Evolutionary conservation across 2,888 invertebrate species (phyloP).

Genomic region (Gisinianus flammeolus): DNA sequence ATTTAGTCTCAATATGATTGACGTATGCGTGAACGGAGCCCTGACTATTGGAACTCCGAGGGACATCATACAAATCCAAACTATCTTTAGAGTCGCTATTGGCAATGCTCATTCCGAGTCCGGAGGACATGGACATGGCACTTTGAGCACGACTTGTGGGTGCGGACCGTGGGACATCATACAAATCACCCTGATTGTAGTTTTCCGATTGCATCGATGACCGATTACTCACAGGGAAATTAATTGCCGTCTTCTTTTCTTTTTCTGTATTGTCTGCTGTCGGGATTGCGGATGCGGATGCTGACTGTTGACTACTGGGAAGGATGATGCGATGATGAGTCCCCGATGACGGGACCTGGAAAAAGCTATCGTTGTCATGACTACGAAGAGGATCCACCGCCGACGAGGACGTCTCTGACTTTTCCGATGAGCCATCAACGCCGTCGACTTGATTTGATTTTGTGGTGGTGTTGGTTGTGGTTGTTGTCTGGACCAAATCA

Average conservation of each 20-base stretch:
- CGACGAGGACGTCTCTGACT: neutral
- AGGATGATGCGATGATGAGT: neutral
- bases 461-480: neutral
- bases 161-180: constrained; percentile 52
- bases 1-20: constrained; percentile 52
- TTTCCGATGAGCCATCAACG: neutral
- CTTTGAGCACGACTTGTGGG: constrained; percentile 49
- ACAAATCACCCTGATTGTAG: constrained; percentile 45
- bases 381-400: neutral
- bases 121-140: constrained; percentile 52
- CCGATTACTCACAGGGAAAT: neutral
- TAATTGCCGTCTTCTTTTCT: too few relatives aligned
- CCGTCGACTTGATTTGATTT: neutral
- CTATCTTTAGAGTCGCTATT: constrained; percentile 54
- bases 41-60: constrained; percentile 29
- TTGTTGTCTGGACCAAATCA: neutral
- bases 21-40: constrained; percentile 45
- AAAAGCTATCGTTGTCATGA: neutral
- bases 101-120: constrained; percentile 49
- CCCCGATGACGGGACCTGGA: neutral
- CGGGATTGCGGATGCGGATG: too few relatives aligned
- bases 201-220: neutral
- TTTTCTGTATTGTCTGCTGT: too few relatives aligned
- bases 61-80: constrained; percentile 49
- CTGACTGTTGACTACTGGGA: neutral